Percentiles rank a stretch among this genome's conserved stretches.
Evolutionary conservation across 2,888 invertebrate genomes (phyloP).

Genomic region (Yponomeuta malinellus): DNA sequence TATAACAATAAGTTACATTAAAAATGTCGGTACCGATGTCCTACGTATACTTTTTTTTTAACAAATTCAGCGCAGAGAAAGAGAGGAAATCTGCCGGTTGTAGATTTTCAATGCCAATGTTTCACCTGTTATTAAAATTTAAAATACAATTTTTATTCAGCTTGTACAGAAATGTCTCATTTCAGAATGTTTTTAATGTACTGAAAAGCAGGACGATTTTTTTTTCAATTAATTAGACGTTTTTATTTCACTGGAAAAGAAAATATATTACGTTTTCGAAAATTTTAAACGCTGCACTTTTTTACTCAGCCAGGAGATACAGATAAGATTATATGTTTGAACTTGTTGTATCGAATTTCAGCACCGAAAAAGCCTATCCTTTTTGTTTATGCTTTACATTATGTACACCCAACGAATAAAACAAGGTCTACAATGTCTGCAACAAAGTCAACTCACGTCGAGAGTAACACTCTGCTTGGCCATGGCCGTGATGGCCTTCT

Average conservation of each 20-base stretch:
- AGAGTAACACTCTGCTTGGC: slow-evolving; percentile 97
- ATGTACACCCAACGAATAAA: no score
- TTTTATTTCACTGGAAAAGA: no score
- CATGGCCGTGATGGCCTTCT: slow-evolving; percentile 95
- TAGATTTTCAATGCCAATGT: no score
- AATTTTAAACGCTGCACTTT: not conserved
- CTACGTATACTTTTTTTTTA: no score
- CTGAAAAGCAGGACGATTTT: no score
- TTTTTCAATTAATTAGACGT: not conserved
- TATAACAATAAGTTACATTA: slow-evolving; percentile 8
- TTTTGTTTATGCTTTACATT: no score
- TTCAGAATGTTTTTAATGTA: no score
- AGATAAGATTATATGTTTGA: no score
- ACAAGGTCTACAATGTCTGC: not conserved
- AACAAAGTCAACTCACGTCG: slow-evolving; percentile 77
- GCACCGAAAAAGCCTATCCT: not conserved
- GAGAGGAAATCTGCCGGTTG: no score
- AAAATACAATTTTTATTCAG: no score
- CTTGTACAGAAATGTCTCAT: not conserved
- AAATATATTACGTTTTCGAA: not conserved
- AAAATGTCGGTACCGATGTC: not conserved
- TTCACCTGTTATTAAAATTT: no score
- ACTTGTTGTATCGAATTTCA: not conserved
- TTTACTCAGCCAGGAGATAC: not conserved
- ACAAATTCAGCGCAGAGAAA: no score